phyloP scores from a whole-genome alignment of 2,113 vertebrate species.

The Esox niger region DNA sequence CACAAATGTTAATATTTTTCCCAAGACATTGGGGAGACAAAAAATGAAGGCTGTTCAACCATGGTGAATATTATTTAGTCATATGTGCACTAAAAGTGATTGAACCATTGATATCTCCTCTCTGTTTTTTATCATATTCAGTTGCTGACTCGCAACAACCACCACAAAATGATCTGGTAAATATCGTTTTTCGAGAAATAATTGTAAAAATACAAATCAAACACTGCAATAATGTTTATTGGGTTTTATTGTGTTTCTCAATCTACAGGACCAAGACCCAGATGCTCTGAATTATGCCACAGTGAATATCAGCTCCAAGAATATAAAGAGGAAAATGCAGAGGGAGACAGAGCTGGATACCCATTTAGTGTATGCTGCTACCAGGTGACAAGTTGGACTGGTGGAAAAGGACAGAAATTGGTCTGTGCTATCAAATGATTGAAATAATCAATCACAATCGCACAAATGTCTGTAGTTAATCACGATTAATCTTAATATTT shows the following conservation, averaged over 20 bases:
- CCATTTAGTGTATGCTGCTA: conserved; percentile 9
- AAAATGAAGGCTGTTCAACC: too few relatives aligned
- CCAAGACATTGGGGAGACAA: too few relatives aligned
- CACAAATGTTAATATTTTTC: neutral
- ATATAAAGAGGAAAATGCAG: neutral
- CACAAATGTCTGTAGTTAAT: too few relatives aligned
- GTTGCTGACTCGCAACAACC: neutral
- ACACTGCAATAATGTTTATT: neutral
- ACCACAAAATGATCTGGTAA: neutral
- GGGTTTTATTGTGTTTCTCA: neutral
- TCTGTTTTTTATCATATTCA: neutral
- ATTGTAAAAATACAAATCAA: neutral
- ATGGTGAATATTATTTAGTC: too few relatives aligned
- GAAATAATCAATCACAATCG: too few relatives aligned
- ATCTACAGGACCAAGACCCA: neutral
- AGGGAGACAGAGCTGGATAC: neutral
- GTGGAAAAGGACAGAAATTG: too few relatives aligned
- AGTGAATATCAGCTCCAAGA: neutral
- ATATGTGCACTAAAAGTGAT: too few relatives aligned
- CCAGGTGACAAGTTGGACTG: neutral
- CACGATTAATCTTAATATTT: too few relatives aligned
- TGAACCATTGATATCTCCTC: neutral
- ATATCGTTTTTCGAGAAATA: neutral
- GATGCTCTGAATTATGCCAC: conserved; percentile 5
- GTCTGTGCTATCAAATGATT: too few relatives aligned